These are phyloP conservation scores for Drosophila demipolita DNA, from an alignment of 2,888 invertebrate species.

Conservation along the genomic window DNA sequence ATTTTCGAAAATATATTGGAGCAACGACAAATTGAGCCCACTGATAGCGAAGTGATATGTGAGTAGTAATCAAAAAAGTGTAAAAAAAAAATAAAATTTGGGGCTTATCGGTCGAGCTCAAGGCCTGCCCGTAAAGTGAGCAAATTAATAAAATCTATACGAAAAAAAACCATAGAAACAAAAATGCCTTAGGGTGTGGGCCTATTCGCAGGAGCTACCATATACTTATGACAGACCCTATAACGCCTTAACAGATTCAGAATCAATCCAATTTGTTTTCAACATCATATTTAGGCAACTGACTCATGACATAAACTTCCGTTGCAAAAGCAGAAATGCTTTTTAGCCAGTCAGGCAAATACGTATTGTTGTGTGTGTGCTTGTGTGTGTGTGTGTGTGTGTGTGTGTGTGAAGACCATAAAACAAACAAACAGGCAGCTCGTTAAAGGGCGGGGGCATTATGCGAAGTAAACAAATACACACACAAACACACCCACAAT, in stretches of 20 bases:
- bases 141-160: constrained; percentile 55
- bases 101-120: constrained; percentile 65
- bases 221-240: not conserved
- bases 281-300: constrained; percentile 55
- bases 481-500: constrained; percentile 14
- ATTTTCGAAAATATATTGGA: constrained; percentile 9
- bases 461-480: constrained; percentile 66
- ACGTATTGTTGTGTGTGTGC: not conserved
- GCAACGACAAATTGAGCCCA: constrained; percentile 26
- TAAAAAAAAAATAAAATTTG: constrained; percentile 16
- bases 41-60: constrained; percentile 34
- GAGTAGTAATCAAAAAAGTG: constrained; percentile 20
- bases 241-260: constrained; percentile 39
- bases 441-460: constrained; percentile 19
- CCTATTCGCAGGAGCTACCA: constrained; percentile 16
- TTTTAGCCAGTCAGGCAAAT: constrained; percentile 40
- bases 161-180: not conserved
- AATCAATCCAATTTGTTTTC: constrained; percentile 54
- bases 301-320: constrained; percentile 76
- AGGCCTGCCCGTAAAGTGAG: constrained; percentile 65
- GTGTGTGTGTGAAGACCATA: constrained; percentile 61
- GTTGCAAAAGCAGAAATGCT: constrained; percentile 59
- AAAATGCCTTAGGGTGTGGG: constrained; percentile 44
- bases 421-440: constrained; percentile 63
- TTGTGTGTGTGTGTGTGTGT: constrained; percentile 29